These are phyloP conservation scores for Ridgeia piscesae DNA, from an alignment of 1,140 invertebrate species.

Conservation along the genomic window DNA sequence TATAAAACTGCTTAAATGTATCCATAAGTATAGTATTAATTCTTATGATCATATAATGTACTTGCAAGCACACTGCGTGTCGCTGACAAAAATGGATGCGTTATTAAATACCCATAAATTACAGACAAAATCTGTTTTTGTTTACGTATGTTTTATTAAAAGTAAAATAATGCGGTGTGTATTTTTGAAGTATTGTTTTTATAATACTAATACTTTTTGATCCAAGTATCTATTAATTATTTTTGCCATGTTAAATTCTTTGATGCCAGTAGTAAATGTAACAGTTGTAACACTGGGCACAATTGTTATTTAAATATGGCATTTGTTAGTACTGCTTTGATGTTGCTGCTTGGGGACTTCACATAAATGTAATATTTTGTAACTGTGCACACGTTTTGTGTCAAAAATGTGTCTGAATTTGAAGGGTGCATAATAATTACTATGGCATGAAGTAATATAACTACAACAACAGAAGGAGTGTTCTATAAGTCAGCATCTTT, in stretches of 20 bases:
- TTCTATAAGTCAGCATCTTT: not conserved
- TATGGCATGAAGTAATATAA: not conserved
- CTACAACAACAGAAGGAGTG: not conserved
- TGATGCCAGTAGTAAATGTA: not conserved
- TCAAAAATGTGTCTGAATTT: not conserved
- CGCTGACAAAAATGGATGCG: too few relatives aligned
- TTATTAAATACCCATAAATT: too few relatives aligned
- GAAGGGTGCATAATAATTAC: not conserved
- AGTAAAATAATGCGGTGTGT: not conserved
- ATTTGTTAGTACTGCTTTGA: not conserved
- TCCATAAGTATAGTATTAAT: too few relatives aligned
- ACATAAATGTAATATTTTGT: not conserved
- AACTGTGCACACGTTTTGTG: not conserved
- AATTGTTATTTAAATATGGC: not conserved
- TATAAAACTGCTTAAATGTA: too few relatives aligned
- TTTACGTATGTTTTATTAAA: too few relatives aligned
- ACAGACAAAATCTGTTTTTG: too few relatives aligned
- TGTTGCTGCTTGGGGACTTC: not conserved
- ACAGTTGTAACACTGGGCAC: not conserved
- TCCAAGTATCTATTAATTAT: not conserved
- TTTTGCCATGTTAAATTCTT: not conserved
- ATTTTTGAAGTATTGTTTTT: not conserved
- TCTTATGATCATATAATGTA: too few relatives aligned
- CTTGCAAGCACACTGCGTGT: too few relatives aligned
- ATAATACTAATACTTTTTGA: not conserved